Evolutionary conservation across 2,797 vertebrate genomes (phyloP).

Genomic region (Oceanodroma leucorhoa): DNA sequence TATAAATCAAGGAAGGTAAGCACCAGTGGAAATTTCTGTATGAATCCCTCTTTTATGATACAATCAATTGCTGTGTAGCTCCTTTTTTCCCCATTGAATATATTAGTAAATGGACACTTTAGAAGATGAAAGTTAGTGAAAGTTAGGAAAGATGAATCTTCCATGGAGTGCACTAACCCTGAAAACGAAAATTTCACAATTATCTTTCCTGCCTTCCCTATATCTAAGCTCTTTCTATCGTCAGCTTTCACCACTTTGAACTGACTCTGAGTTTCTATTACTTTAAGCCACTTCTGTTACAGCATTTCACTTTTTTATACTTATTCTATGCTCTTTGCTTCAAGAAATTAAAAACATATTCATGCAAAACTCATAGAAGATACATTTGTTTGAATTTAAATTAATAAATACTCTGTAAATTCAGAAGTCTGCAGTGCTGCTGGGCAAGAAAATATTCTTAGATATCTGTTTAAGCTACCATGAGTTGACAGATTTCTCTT

Average conservation of each 20-base stretch:
- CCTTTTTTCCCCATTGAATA: not conserved
- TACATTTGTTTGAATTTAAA: not conserved
- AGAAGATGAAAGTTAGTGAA: not conserved
- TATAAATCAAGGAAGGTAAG: not conserved
- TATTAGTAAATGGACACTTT: not conserved
- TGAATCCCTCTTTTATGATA: not conserved
- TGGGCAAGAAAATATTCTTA: not conserved
- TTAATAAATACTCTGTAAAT: not conserved
- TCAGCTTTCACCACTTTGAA: not conserved
- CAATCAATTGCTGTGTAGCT: not conserved
- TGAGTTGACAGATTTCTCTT: not conserved
- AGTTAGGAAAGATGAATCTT: not conserved
- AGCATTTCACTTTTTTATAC: not conserved
- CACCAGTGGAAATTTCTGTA: not conserved
- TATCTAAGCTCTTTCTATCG: not conserved
- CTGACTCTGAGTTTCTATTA: not conserved
- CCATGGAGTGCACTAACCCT: not conserved
- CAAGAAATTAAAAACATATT: not conserved
- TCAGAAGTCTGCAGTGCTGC: not conserved
- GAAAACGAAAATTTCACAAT: not conserved
- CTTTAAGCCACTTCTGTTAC: not conserved
- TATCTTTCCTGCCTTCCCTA: not conserved
- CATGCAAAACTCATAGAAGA: not conserved
- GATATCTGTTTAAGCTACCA: not conserved
- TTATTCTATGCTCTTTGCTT: not conserved